Evolutionary conservation across 2,797 vertebrate genomes (phyloP).

Genomic region (Phalanger gymnotis): DNA sequence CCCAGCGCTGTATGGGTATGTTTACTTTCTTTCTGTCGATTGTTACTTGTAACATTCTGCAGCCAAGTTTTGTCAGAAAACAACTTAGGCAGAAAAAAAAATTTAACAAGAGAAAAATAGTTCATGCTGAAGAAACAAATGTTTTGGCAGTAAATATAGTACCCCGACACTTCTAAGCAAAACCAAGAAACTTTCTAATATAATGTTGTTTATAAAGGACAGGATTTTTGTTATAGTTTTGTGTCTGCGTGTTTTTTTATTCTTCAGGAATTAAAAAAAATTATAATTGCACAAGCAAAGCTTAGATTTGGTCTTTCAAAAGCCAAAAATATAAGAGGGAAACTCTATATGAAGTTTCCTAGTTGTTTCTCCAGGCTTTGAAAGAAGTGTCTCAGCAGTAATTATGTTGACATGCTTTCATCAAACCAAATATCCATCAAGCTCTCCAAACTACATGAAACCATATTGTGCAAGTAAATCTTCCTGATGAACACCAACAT

Average conservation of each 20-base stretch:
- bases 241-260: not conserved
- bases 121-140: slow-evolving; percentile 21
- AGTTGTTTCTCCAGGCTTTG: not conserved
- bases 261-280: not conserved
- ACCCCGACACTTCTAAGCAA: not conserved
- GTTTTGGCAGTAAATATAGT: slow-evolving; percentile 9
- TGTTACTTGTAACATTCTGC: slow-evolving; percentile 55
- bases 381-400: not conserved
- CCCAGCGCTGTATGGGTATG: not conserved
- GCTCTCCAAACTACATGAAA: slow-evolving; percentile 29
- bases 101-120: slow-evolving; percentile 3
- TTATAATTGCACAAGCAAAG: slow-evolving; percentile 22
- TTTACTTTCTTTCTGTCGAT: slow-evolving; percentile 52
- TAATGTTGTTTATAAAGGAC: not conserved
- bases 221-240: not conserved
- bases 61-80: slow-evolving; percentile 49
- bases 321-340: not conserved
- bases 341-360: not conserved
- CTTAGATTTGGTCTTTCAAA: slow-evolving; percentile 27
- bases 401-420: not conserved
- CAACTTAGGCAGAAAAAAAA: slow-evolving; percentile 46
- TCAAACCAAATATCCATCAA: slow-evolving; percentile 6
- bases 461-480: not conserved
- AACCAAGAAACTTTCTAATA: not conserved
- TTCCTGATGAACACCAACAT: slow-evolving; percentile 25